Conservation (phyloP, 2,113 vertebrate species). For the Tonatia bakeri region DNA sequence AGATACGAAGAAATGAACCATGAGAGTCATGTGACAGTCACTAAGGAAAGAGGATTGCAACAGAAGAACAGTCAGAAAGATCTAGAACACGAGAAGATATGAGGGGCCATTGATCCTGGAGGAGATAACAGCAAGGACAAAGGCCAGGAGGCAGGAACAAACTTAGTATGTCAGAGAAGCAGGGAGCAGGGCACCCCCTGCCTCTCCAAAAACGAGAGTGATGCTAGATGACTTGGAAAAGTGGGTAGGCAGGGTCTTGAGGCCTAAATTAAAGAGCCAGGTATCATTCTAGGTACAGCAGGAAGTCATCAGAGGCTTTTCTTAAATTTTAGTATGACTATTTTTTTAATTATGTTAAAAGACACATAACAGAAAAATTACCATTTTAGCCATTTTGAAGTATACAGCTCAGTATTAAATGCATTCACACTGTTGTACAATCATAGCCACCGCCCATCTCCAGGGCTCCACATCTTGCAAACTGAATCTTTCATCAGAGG, state of each 20-base stretch:
- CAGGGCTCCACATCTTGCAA: background rate
- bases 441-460: background rate
- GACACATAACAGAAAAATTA: background rate
- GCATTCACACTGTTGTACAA: background rate
- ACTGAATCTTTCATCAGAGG: background rate
- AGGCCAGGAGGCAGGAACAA: background rate
- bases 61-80: background rate
- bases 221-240: background rate
- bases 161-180: background rate
- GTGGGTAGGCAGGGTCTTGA: background rate
- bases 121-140: background rate
- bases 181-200: background rate
- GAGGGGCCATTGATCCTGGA: background rate
- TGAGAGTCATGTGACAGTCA: background rate
- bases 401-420: background rate
- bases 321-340: background rate
- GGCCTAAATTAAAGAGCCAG: background rate
- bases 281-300: background rate
- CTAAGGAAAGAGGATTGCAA: background rate
- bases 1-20: background rate
- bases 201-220: background rate
- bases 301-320: background rate
- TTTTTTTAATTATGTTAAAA: background rate
- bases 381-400: background rate
- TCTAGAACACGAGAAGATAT: background rate